Conservation (phyloP, 2,113 vertebrate genomes). For the Hiodon tergisus region DNA sequence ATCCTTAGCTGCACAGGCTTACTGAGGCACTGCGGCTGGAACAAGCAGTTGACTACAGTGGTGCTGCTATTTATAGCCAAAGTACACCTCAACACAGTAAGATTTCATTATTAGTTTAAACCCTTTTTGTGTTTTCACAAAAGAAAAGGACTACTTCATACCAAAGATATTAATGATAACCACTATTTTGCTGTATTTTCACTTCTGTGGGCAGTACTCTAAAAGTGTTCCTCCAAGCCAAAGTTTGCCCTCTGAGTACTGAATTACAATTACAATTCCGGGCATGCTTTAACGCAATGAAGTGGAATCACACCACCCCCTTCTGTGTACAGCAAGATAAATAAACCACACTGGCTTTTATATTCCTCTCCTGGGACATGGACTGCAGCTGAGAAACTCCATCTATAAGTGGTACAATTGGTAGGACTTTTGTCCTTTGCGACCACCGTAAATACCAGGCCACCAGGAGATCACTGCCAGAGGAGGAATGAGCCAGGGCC, state of each 20-base stretch:
- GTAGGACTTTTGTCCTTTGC: not conserved
- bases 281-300: no score
- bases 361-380: not conserved
- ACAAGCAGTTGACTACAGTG: not conserved
- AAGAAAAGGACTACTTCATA: no score
- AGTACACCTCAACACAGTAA: not conserved
- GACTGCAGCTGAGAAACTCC: not conserved
- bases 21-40: no score
- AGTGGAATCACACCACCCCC: no score
- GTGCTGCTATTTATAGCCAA: slow-evolving; percentile 3
- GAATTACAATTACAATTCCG: no score
- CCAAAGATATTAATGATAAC: no score
- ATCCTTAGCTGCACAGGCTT: not conserved
- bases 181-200: no score
- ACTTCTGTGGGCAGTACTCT: no score
- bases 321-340: not conserved
- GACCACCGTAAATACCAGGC: slow-evolving; percentile 13
- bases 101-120: not conserved
- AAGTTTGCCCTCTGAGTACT: no score
- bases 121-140: not conserved
- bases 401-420: slow-evolving; percentile 1
- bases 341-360: not conserved
- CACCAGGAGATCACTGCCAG: not conserved
- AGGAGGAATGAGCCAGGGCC: not conserved
- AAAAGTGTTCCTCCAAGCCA: no score